Evolutionary conservation across 2,113 vertebrate species (phyloP).

Genomic region (Semnornis frantzii): DNA sequence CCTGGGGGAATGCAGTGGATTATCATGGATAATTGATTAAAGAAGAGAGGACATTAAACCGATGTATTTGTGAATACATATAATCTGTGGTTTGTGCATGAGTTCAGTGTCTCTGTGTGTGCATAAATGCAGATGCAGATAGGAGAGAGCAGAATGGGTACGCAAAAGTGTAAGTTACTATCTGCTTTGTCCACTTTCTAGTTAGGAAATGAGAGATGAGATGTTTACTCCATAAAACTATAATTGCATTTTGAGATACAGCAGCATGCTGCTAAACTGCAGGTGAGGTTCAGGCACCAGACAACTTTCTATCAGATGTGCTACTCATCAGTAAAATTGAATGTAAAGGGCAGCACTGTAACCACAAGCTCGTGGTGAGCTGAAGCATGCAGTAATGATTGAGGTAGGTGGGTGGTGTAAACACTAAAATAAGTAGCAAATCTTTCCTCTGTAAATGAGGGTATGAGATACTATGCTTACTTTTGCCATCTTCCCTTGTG

Average conservation of each 20-base stretch:
- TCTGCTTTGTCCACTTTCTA: neutral
- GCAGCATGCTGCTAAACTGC: neutral
- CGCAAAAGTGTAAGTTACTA: neutral
- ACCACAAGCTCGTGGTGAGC: neutral
- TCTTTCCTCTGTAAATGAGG: neutral
- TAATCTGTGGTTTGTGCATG: neutral
- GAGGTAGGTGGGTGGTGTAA: neutral
- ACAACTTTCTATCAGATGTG: neutral
- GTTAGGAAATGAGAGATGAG: neutral
- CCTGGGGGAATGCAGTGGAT: slow-evolving; percentile 69
- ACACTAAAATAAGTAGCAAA: neutral
- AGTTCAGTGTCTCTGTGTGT: neutral
- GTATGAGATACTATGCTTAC: neutral
- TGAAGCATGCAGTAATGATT: neutral
- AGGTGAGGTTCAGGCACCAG: neutral
- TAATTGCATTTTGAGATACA: neutral
- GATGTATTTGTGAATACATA: neutral
- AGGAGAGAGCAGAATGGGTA: neutral
- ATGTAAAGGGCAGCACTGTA: neutral
- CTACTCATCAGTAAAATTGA: neutral
- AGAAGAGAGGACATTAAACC: slow-evolving; percentile 53
- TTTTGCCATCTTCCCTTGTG: neutral
- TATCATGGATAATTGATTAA: slow-evolving; percentile 75
- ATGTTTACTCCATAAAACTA: neutral
- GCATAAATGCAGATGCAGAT: accelerated